Base-by-base conservation (phyloP, 2,888 invertebrate species). In the Antheraea yamamai region DNA sequence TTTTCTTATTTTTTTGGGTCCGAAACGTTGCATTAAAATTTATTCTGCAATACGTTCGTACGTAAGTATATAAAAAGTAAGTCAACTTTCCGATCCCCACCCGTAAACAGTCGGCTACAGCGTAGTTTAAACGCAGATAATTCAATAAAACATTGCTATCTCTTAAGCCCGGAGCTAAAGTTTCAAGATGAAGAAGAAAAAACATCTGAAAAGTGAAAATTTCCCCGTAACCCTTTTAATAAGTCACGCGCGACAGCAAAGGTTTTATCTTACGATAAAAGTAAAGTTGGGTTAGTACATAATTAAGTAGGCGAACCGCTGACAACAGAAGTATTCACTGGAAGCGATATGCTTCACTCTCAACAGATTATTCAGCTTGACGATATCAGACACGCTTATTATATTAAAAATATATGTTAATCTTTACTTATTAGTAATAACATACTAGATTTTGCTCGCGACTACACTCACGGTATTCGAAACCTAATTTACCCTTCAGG, bases 271-370 rank as follows among this genome's bases (percentile, higher is more conserved):
- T 73, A 66, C 76, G 81, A 85, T 86, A 82, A 85, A 86, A 84
- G 82, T 83, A 80, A 83, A 84, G 82, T 84, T 83, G 75, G 81
- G 79, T 80, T 81, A 80, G 80, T 86, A 81, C 84, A 85, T 86
- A 85, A 85, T 84, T 84, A 82, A 84, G 82, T 76, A 80, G 78
- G 78, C 77, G 79, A 77, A 79, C 83, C 80, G 72, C 75, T 77
- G 75, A 79, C 75, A 74, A 74, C 76, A 74, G 71, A 72, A 39
- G 73, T 61, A 73, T 73, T 77, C 70, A 73, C 55, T 82, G 68
- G 81, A 84, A 79, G 77, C n/a, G 82, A 66, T 66, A 66, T 66
- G 4, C 26, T 66, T 18, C 2, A 26, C 16, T 66, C 26, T 61
- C n/a, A 0, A 23, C 6, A 58, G n/a, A 58, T 10, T 58, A 61